Conservation (phyloP, 2,888 invertebrate genomes). For the Eupithecia exiguata region DNA sequence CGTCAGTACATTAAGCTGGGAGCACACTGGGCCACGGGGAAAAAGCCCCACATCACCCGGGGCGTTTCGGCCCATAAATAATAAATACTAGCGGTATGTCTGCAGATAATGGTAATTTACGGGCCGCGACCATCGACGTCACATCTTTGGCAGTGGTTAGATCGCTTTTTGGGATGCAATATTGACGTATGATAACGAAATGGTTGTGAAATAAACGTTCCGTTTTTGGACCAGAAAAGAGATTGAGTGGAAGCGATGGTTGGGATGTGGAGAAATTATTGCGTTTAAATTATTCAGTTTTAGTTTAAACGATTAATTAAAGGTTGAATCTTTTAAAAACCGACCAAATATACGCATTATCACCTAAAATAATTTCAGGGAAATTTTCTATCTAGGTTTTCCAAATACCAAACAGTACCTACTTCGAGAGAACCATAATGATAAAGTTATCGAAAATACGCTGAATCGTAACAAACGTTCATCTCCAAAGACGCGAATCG, state of each 20-base stretch:
- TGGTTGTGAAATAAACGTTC: not conserved
- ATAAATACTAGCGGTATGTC: conserved; percentile 82
- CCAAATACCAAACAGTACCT: not conserved
- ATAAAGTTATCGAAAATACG: conserved; percentile 41
- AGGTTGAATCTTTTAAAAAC: not conserved
- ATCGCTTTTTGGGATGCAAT: conserved; percentile 56
- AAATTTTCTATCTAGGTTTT: not conserved
- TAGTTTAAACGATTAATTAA: not conserved
- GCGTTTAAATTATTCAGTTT: not conserved
- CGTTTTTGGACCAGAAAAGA: not conserved
- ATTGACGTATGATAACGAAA: conserved; percentile 26
- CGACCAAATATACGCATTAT: not conserved
- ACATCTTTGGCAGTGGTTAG: conserved; percentile 76
- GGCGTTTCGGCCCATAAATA: conserved; percentile 83
- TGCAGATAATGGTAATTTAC: conserved; percentile 84
- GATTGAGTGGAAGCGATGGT: not conserved
- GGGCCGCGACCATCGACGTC: conserved; percentile 75
- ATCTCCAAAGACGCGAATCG: conserved; percentile 65
- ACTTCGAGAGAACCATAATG: conserved; percentile 22
- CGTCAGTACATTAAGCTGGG: conserved; percentile 51
- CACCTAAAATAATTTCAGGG: not conserved
- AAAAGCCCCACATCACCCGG: conserved; percentile 72
- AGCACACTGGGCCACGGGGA: conserved; percentile 64
- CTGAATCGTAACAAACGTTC: conserved; percentile 45
- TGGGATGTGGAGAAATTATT: too few species aligned